Evolutionary conservation across 1,140 invertebrate species (phyloP), one percentile per base, ranked within the genome.

Genomic region (Adoxophyes honmai): DNA sequence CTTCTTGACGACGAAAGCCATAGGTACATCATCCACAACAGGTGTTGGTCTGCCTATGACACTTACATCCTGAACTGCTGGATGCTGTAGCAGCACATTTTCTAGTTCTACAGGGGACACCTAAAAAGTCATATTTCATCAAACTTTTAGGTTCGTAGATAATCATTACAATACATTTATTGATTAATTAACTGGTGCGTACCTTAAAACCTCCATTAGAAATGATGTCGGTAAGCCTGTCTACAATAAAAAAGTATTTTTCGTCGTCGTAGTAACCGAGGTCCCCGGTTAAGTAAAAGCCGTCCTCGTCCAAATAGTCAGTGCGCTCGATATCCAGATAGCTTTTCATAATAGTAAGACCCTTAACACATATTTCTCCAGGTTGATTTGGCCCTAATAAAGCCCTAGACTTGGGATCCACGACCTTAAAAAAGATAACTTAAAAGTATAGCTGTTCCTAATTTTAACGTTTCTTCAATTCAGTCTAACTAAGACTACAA

Each of bases 241-340:
- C 95, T 3, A 94, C 91, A 65, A 96, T 92, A 58, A 90, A 94
- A 65, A 95, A 91, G 58, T 91, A 92, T 28, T 90, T 91, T 11
- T 94, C 90, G 33, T 92, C 80, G 65, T 96, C 94, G 65, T 92
- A 93, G 75, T 93, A 95, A 1, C 92, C 95, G 57, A 96, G 86
- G 79, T 96, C 95, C 39, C 95, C 95, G 37, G 95, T 95, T 70
- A 94, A 93, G 14, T 96, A 85, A 93, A 95, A 96, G 4, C 94
- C 94, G 55, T 96, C 91, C 39, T 84, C 70, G 68, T 93, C 93
- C 18, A 96, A 92, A 35, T 90, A 88, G 2, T 94, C 95, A n/a
- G 92, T 92, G 60, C 92, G 81, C 1, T 89, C 78, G 64, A 95
- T 89, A 10, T 90, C 90, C 48, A 91, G 89, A 59, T 94, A 94